Percentiles rank a stretch among this genome's conserved stretches.
These are phyloP conservation scores for Zoanthus sociatus DNA, from an alignment of 92 coral and sea anemone genomes.

Conservation along the genomic window DNA sequence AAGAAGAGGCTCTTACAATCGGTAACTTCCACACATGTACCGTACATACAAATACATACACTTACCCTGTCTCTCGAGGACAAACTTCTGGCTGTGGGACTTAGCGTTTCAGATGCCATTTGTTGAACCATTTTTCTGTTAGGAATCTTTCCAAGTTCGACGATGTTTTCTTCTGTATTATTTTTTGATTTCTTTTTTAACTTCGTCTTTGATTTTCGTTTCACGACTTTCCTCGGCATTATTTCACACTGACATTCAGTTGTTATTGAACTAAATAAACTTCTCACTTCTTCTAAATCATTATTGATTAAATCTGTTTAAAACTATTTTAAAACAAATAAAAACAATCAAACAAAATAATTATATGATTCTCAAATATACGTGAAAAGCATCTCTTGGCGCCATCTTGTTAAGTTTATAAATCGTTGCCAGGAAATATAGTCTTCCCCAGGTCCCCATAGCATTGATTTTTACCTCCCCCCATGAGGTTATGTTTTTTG, in stretches of 20 bases:
- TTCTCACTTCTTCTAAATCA: background rate
- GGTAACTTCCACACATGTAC: too few relatives aligned
- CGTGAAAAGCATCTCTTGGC: too few relatives aligned
- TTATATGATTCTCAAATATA: too few relatives aligned
- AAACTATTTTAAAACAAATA: too few relatives aligned
- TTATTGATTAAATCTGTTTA: background rate
- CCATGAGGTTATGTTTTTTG: too few relatives aligned
- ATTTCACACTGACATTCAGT: background rate
- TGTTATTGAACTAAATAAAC: background rate
- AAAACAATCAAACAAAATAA: too few relatives aligned
- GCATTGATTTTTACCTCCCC: too few relatives aligned
- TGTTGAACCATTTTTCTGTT: constrained; percentile 86
- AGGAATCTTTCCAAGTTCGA: constrained; percentile 77
- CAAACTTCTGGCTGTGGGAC: constrained; percentile 71
- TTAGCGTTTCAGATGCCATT: constrained; percentile 94
- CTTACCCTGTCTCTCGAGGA: constrained; percentile 82
- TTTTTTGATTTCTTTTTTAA: constrained; percentile 76
- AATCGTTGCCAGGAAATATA: too few relatives aligned
- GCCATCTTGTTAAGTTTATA: too few relatives aligned
- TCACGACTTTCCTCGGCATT: constrained; percentile 87
- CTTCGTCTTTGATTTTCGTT: constrained; percentile 68
- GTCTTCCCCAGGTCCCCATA: too few relatives aligned
- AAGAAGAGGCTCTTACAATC: too few relatives aligned
- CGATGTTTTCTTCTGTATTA: constrained; percentile 58
- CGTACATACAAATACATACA: background rate